Evolutionary conservation across 2,797 vertebrate genomes (phyloP).

Genomic region (Moxostoma hubbsi): DNA sequence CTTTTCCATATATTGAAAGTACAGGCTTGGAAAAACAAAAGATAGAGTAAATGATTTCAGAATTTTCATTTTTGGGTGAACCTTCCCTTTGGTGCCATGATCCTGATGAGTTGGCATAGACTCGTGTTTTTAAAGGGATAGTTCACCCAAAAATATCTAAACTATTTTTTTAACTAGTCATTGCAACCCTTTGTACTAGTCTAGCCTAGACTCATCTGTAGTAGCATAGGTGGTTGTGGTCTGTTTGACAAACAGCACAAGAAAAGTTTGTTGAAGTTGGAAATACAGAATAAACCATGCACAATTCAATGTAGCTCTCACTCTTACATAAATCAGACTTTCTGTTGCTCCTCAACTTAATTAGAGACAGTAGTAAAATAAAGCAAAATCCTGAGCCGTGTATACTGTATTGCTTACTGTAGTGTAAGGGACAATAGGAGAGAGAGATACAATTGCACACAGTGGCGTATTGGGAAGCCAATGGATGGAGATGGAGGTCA

Average conservation of each 20-base stretch:
- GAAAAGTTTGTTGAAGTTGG: conserved; percentile 45
- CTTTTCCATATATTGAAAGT: no score
- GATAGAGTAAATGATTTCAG: no score
- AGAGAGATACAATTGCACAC: conserved; percentile 9
- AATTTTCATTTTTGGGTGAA: no score
- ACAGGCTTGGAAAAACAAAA: no score
- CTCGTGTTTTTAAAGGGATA: no score
- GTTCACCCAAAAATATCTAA: no score
- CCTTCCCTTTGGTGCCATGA: no score
- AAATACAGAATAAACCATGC: conserved; percentile 34
- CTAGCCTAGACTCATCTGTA: background rate
- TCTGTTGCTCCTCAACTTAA: conserved; percentile 15
- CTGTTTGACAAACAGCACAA: conserved; percentile 46
- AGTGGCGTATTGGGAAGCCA: conserved; percentile 20
- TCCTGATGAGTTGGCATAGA: no score
- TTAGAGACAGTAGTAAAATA: conserved; percentile 33
- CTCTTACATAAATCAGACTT: conserved; percentile 38
- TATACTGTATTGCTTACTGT: background rate
- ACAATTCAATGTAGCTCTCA: conserved; percentile 23
- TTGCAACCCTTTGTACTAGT: no score
- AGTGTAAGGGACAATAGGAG: background rate
- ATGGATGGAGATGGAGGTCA: conserved; percentile 26
- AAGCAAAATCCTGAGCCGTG: conserved; percentile 20
- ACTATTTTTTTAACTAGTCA: no score
- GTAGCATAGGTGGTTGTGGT: background rate